phyloP scores from a whole-genome alignment of 2,888 invertebrate genomes.

The Macrophya alboannulata region DNA sequence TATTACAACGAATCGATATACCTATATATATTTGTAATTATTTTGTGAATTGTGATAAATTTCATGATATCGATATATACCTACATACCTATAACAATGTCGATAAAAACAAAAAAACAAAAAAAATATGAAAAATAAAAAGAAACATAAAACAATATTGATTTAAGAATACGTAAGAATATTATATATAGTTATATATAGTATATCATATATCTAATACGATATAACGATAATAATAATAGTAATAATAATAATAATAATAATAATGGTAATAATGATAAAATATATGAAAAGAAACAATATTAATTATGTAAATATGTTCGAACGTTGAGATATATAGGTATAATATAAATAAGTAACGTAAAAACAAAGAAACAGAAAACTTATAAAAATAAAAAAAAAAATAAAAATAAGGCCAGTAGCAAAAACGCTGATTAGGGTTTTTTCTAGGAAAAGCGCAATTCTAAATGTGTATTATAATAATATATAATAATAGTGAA shows the following conservation, averaged over 20 bases:
- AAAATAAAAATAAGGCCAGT: conserved; percentile 14
- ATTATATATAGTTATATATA: neutral
- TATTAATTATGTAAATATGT: conserved; percentile 26
- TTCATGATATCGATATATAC: neutral
- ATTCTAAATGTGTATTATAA: conserved; percentile 56
- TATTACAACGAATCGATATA: conserved; percentile 59
- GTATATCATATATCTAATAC: neutral
- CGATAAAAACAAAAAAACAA: neutral
- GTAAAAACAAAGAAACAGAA: neutral
- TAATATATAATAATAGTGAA: conserved; percentile 24
- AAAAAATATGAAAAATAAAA: neutral
- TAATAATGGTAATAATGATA: neutral
- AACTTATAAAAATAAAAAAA: neutral
- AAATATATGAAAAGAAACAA: neutral
- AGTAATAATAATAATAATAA: neutral
- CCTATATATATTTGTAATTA: conserved; percentile 55
- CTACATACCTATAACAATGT: too few species aligned
- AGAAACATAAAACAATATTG: neutral
- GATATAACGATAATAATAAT: conserved; percentile 10
- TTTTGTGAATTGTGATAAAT: conserved; percentile 43
- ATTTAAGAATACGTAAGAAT: neutral
- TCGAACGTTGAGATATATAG: neutral
- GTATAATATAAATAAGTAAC: too few species aligned
- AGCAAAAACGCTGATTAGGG: conserved; percentile 20
- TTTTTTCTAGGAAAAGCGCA: conserved; percentile 41